A percentile compares a stretch with the other conserved stretches of the same genome.
Evolutionary conservation across 2,888 invertebrate genomes (phyloP).

Genomic region (Acronicta alni): DNA sequence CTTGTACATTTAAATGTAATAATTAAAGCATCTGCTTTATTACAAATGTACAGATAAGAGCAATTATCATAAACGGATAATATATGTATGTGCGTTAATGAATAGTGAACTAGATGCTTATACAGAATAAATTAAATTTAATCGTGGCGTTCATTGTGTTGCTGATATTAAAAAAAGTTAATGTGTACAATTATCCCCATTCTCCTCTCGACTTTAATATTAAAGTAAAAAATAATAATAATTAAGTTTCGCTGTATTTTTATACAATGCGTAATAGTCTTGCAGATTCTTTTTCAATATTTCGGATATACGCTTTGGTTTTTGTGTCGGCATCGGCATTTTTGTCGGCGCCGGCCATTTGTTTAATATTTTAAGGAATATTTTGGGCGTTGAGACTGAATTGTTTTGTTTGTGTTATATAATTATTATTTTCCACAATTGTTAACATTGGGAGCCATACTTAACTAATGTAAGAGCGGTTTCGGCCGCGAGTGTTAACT

Average conservation of each 20-base stretch:
- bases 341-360: slow-evolving; percentile 59
- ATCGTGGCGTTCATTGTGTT: slow-evolving; percentile 74
- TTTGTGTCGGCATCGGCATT: slow-evolving; percentile 15
- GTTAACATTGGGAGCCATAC: slow-evolving; percentile 67
- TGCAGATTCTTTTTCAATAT: slow-evolving; percentile 36
- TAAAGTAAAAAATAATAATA: slow-evolving; percentile 58
- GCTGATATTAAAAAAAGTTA: slow-evolving; percentile 59
- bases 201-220: slow-evolving; percentile 68
- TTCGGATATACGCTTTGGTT: slow-evolving; percentile 42
- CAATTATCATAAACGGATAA: slow-evolving; percentile 62
- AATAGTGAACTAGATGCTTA: slow-evolving; percentile 84
- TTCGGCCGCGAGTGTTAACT: slow-evolving; percentile 66
- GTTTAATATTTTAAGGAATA: slow-evolving; percentile 76
- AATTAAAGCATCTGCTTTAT: slow-evolving; percentile 44
- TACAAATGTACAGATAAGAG: slow-evolving; percentile 53
- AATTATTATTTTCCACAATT: slow-evolving; percentile 81
- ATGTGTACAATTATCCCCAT: slow-evolving; percentile 65
- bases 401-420: slow-evolving; percentile 89
- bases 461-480: slow-evolving; percentile 69
- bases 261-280: slow-evolving; percentile 67
- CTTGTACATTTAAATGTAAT: slow-evolving; percentile 51
- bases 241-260: slow-evolving; percentile 81
- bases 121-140: slow-evolving; percentile 71
- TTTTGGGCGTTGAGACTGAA: slow-evolving; percentile 88
- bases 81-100: slow-evolving; percentile 81